These are phyloP conservation scores for Pluvialis apricaria DNA, from an alignment of 2,113 vertebrate species.

Conservation along the genomic window DNA sequence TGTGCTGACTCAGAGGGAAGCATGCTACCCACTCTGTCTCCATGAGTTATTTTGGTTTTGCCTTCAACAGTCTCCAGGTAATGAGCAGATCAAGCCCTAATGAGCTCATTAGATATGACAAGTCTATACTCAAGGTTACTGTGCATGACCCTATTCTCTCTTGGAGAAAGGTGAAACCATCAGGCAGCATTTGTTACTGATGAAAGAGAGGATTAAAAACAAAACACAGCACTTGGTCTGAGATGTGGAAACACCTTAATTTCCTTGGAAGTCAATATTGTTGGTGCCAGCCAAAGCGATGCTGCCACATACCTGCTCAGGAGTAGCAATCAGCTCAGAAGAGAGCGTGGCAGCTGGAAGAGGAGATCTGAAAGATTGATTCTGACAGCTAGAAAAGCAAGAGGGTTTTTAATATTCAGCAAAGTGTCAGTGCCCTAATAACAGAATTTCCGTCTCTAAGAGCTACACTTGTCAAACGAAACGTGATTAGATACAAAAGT, in stretches of 20 bases:
- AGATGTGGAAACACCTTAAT: not conserved
- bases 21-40: not conserved
- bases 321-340: not conserved
- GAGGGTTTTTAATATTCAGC: slow-evolving; percentile 20
- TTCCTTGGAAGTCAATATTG: not conserved
- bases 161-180: not conserved
- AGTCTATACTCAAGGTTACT: not conserved
- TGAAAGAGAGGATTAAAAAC: not conserved
- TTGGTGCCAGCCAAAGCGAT: not conserved
- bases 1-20: not conserved
- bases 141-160: not conserved
- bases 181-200: not conserved
- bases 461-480: not conserved
- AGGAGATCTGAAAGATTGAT: not conserved
- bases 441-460: not conserved
- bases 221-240: not conserved
- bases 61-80: slow-evolving; percentile 14
- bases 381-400: slow-evolving; percentile 17
- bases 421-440: not conserved
- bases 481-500: not conserved
- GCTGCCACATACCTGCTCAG: not conserved
- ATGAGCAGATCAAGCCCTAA: slow-evolving; percentile 33
- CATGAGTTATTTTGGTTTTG: not conserved
- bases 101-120: slow-evolving; percentile 1
- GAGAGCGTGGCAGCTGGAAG: not conserved